Evolutionary conservation across 2,888 invertebrate genomes (phyloP), one percentile per base, ranked within the genome.

Genomic region (Arge pagana): DNA sequence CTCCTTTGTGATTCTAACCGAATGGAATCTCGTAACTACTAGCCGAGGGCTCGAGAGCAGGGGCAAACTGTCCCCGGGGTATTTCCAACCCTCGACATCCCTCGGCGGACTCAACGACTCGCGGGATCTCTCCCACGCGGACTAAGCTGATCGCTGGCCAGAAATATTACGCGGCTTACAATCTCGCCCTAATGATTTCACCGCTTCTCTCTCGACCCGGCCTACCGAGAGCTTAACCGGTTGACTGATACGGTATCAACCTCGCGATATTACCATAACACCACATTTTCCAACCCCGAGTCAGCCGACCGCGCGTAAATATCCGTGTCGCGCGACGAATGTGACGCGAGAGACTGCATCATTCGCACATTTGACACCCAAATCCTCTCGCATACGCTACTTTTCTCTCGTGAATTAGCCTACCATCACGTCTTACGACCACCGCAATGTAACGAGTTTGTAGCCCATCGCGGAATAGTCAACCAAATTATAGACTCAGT

Each of bases 31-130:
- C 6, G 33, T 33, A 21, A 13, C 23, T 5, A 33, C 13, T 35
- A n/a, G 33, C 3, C 16, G 28, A 23, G 33, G 45, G 23, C 24
- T 13, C 45, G 21, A 35, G 23, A 23, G 24, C 21, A 45, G 45
- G 45, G 45, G 31, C 45, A 45, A 45, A 45, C 45, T 45, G 45
- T 45, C 45, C 45, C 45, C 35, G 4, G 45, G 33, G 45, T 45
- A 45, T 45, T 33, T 6, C 6, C 11, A 16, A 45, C 45, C 45
- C 42, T n/a, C 35, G 23, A 24, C n/a, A 45, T 15, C 15, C 33
- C 33, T 31, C 45, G 35, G 16, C 33, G 28, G 16, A 45, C 42
- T 21, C 15, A 5, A 45, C 33, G 11, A 33, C 11, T 13, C 7
- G n/a, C n/a, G n/a, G n/a, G 13, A 16, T n/a, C 4, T 45, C 45